A percentile compares a stretch with the other conserved stretches of the same genome.
Evolutionary conservation across 2,113 vertebrate genomes (phyloP).

Genomic region (Pimephales promelas): DNA sequence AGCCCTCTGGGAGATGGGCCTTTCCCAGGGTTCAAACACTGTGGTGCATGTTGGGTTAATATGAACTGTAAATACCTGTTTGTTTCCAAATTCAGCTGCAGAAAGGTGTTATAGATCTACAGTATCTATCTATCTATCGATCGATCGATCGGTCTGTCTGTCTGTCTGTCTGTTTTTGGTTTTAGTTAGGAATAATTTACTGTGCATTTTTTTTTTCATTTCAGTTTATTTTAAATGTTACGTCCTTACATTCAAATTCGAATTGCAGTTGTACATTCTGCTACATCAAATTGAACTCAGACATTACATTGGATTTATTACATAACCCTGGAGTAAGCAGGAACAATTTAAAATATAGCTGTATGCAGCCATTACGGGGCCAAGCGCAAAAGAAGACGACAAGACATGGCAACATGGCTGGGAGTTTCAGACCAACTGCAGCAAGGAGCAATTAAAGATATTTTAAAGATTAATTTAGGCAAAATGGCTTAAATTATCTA

Average conservation of each 20-base stretch:
- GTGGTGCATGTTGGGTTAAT: conserved; percentile 54
- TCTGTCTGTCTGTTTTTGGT: background rate
- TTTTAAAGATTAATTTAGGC: too few species aligned
- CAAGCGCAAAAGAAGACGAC: too few species aligned
- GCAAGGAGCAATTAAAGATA: too few species aligned
- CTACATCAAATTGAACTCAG: background rate
- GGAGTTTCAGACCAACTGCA: too few species aligned
- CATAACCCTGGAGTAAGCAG: background rate
- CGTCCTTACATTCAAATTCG: background rate
- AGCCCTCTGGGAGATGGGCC: conserved; percentile 74
- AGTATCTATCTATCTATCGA: background rate
- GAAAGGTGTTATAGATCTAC: too few species aligned
- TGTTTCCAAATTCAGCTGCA: conserved; percentile 52
- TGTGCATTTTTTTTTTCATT: background rate
- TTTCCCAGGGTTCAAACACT: conserved; percentile 60
- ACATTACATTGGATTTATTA: background rate
- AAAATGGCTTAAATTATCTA: too few species aligned
- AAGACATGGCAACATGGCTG: too few species aligned
- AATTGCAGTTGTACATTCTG: background rate
- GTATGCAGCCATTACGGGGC: too few species aligned
- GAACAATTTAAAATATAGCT: background rate
- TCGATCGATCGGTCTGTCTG: too few species aligned
- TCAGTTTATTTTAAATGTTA: background rate
- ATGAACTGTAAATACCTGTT: conserved; percentile 52
- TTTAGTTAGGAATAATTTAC: background rate